These are phyloP conservation scores for Amazona vittata DNA, from an alignment of 2,113 vertebrate genomes.

Conservation along the genomic window DNA sequence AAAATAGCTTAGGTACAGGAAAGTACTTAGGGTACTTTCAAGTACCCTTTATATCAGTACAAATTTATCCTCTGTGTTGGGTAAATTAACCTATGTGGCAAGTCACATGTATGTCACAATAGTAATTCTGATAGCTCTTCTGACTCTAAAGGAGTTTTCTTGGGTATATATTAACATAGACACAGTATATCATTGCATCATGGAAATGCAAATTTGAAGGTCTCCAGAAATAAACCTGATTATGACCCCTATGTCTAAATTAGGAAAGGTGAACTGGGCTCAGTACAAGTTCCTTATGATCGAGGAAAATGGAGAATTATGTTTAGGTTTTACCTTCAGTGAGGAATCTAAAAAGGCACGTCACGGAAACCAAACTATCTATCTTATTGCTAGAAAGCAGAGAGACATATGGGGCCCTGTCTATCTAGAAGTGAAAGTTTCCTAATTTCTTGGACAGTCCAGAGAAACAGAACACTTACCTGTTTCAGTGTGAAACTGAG, in stretches of 20 bases:
- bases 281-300: background rate
- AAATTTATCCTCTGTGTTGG: background rate
- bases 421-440: background rate
- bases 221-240: background rate
- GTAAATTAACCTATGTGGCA: background rate
- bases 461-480: background rate
- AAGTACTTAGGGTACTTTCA: background rate
- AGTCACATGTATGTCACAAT: background rate
- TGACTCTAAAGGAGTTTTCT: background rate
- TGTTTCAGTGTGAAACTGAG: background rate
- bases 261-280: background rate
- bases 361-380: background rate
- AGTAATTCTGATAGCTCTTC: background rate
- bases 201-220: background rate
- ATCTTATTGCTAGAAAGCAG: background rate
- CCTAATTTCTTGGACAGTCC: background rate
- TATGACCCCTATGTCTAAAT: background rate
- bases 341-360: background rate
- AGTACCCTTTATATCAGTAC: background rate
- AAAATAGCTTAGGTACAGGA: background rate
- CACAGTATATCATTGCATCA: background rate
- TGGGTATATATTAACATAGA: background rate
- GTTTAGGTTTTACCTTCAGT: background rate
- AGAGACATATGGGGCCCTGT: background rate
- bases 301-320: background rate